A percentile compares a stretch with the other conserved stretches of the same genome.
Evolutionary conservation across 2,113 vertebrate genomes (phyloP).

Genomic region (Connochaetes taurinus): DNA sequence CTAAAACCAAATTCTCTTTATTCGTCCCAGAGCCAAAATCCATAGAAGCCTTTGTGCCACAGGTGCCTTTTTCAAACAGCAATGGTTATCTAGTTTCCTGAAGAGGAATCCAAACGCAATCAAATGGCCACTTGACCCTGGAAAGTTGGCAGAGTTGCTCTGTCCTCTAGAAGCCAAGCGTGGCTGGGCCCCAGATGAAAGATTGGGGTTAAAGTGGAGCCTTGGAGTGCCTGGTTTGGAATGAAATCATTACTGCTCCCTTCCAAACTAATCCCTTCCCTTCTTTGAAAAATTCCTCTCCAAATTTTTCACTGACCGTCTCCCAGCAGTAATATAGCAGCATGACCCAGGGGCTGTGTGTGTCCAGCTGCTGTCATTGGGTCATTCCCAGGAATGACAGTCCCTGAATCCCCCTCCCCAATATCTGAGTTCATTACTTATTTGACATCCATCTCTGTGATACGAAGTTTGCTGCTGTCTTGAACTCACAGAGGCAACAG

Average conservation of each 20-base stretch:
- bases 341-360: no score
- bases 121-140: neutral
- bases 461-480: neutral
- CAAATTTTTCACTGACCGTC: neutral
- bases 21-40: neutral
- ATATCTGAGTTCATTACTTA: neutral
- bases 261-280: neutral
- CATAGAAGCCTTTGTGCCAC: neutral
- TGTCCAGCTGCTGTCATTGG: neutral
- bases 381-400: neutral
- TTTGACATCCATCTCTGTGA: neutral
- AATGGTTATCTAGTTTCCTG: neutral
- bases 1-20: neutral
- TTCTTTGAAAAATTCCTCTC: neutral
- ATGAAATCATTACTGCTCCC: fast-evolving
- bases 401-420: neutral
- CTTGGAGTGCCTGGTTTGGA: neutral
- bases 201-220: no score
- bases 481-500: neutral
- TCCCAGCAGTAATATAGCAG: neutral
- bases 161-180: neutral
- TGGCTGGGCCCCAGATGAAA: no score
- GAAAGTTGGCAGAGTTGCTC: neutral
- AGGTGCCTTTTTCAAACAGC: neutral
- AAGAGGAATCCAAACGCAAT: fast-evolving